A percentile compares a stretch with the other conserved stretches of the same genome.
Conservation (phyloP, 2,797 vertebrate genomes). For the Zalophus californianus region DNA sequence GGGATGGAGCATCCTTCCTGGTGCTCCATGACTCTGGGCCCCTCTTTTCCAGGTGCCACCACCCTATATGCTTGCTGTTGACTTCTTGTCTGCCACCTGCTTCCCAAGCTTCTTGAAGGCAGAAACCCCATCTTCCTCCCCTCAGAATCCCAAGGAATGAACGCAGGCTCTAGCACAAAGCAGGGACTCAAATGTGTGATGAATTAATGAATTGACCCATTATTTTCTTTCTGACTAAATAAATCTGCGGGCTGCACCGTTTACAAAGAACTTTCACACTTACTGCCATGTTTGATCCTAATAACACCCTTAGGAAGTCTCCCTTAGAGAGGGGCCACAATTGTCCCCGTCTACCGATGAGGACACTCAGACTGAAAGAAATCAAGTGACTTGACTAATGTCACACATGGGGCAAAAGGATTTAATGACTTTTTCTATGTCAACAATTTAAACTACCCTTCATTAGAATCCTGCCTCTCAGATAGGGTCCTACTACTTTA, state of each 20-base stretch:
- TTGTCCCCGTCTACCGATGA: not conserved
- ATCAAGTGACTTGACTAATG: not conserved
- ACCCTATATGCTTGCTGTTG: not conserved
- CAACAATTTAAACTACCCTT: not conserved
- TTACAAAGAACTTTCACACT: not conserved
- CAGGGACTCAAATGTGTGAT: not conserved
- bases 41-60: not conserved
- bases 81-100: not conserved
- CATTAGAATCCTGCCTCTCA: not conserved
- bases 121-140: not conserved
- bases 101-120: not conserved
- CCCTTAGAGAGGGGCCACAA: not conserved
- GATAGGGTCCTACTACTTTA: not conserved
- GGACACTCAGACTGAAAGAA: not conserved
- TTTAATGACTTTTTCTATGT: not conserved
- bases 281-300: not conserved
- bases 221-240: not conserved
- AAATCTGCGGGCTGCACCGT: not conserved
- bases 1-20: not conserved
- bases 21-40: not conserved
- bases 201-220: not conserved
- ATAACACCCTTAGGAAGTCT: not conserved
- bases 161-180: not conserved
- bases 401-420: not conserved
- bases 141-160: not conserved